Conservation (phyloP, 2,113 vertebrate genomes). For the Clarias magur region DNA sequence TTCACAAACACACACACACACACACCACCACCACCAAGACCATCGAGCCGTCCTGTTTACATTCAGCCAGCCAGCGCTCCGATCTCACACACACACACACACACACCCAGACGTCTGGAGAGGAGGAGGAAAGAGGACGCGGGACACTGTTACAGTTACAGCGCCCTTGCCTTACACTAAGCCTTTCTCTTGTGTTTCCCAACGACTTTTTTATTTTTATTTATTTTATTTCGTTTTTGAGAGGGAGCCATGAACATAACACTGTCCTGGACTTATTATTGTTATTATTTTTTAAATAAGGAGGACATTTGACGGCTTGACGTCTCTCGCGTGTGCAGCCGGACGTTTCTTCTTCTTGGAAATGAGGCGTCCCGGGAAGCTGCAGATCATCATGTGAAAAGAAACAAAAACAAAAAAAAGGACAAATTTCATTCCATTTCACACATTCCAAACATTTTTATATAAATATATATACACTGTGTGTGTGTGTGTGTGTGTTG, state of each 20-base stretch:
- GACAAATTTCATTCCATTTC: constrained; percentile 51
- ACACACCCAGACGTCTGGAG: neutral
- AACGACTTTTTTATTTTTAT: no score
- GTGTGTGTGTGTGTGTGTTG: constrained; percentile 2
- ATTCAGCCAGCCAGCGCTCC: constrained; percentile 14
- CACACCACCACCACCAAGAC: no score
- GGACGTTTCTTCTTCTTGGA: neutral
- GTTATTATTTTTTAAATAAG: neutral
- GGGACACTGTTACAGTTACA: neutral
- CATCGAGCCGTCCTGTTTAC: constrained; percentile 32
- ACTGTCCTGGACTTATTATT: neutral
- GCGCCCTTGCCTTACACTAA: constrained; percentile 53
- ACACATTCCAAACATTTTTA: constrained; percentile 65
- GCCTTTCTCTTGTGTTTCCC: constrained; percentile 13
- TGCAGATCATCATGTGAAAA: constrained; percentile 29
- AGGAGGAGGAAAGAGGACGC: constrained; percentile 4
- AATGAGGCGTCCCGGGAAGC: neutral
- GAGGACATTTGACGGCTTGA: neutral
- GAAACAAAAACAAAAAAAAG: constrained; percentile 3
- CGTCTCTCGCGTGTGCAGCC: neutral
- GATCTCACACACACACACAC: neutral
- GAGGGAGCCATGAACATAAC: constrained; percentile 30
- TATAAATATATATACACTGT: neutral
- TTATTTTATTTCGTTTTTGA: neutral
- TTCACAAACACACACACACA: no score